Conservation (phyloP, 2,797 vertebrate genomes). For the Petrocephalus sullivani region DNA sequence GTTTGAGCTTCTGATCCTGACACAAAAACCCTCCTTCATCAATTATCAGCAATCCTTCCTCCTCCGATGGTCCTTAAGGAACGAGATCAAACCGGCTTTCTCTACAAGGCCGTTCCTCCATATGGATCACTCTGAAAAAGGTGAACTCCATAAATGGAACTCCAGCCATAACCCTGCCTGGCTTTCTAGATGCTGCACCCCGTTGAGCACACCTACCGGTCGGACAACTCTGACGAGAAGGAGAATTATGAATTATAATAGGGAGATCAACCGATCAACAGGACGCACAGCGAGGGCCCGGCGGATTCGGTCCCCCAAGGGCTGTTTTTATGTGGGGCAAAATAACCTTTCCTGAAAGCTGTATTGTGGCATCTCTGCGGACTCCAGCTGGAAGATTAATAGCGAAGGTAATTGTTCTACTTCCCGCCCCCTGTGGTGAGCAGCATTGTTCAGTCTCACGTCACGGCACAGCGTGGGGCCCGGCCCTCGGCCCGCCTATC, state of each 20-base stretch:
- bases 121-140: neutral
- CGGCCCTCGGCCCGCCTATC: neutral
- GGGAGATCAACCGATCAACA: neutral
- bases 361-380: neutral
- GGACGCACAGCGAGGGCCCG: neutral
- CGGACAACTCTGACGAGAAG: neutral
- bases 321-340: neutral
- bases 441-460: neutral
- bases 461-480: neutral
- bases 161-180: neutral
- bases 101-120: neutral
- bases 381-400: slow-evolving; percentile 20
- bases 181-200: neutral
- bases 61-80: neutral
- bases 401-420: neutral
- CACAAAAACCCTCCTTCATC: neutral
- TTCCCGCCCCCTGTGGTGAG: neutral
- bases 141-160: too few species aligned
- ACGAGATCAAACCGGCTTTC: neutral
- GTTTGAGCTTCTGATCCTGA: neutral
- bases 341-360: slow-evolving; percentile 5
- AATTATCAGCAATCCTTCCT: neutral
- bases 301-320: neutral
- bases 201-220: neutral
- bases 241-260: neutral